Conservation (phyloP, 2,113 vertebrate species). For the Lepisosteus osseus region DNA sequence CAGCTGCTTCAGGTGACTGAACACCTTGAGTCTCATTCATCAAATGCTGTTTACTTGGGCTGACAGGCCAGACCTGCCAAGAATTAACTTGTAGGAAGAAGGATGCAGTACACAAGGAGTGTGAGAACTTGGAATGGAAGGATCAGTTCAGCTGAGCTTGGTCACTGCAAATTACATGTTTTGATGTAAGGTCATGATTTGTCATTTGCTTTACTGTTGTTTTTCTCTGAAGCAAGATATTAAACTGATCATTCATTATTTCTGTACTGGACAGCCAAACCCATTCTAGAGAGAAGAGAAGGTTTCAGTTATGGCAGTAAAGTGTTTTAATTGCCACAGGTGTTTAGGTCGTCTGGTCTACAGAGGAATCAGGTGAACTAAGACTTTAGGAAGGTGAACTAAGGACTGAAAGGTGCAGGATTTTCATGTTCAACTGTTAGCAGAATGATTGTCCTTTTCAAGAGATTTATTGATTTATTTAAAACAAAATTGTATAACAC, state of each 20-base stretch:
- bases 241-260: too few relatives aligned
- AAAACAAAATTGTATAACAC: too few relatives aligned
- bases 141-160: slow-evolving; percentile 48
- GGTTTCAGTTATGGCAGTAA: too few relatives aligned
- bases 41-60: slow-evolving; percentile 86
- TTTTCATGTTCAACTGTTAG: too few relatives aligned
- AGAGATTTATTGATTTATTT: too few relatives aligned
- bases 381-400: too few relatives aligned
- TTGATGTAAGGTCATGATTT: slow-evolving; percentile 10
- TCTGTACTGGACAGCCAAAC: neutral
- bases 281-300: neutral
- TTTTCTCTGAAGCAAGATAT: too few relatives aligned
- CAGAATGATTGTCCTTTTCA: too few relatives aligned
- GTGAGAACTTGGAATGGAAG: slow-evolving; percentile 60
- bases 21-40: slow-evolving; percentile 93
- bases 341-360: too few relatives aligned
- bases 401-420: too few relatives aligned
- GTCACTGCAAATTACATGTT: slow-evolving; percentile 41
- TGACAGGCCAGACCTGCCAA: slow-evolving; percentile 72
- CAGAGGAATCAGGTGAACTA: too few relatives aligned
- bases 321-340: too few relatives aligned
- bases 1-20: slow-evolving; percentile 91
- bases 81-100: slow-evolving; percentile 77
- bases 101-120: slow-evolving; percentile 70
- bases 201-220: neutral